Evolutionary conservation across 2,888 invertebrate genomes (phyloP), one percentile per base, ranked within the genome.

Genomic region (Tethea ocularis): DNA sequence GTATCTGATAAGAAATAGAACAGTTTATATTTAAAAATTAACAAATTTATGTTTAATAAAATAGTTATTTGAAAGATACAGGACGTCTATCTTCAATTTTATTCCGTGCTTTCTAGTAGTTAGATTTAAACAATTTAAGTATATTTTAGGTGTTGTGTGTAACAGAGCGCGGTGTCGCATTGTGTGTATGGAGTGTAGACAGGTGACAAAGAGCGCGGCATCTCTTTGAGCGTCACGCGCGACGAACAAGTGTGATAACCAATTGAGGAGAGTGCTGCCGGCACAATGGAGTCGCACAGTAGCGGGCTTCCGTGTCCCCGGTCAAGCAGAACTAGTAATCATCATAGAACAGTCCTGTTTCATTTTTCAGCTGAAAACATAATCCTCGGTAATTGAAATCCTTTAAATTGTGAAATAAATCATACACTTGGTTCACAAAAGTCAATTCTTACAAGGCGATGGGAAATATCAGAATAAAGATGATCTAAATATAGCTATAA

Each of bases 241-340:
- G 80, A 82, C 87, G 70, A 87, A 89, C 80, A 68, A 83, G 78
- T 87, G 86, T 88, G 86, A 80, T 84, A 85, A 84, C 84, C 84
- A 84, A 88, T 87, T 83, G 82, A 75, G 69, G 71, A 75, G 71
- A 63, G 58, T 64, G 62, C 57, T 60, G 61, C 56, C 59, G 62
- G 61, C 58, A 90, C 88, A 89, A 89, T 86, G 78, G 81, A 82
- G 71, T 82, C 82, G 78, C 84, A 91, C 92, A 88, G 91, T 91
- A 91, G 92, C 91, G 68, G 86, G 89, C 91, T 90, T 91, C 90
- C 88, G 91, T 86, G 84, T 84, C 79, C 69, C 73, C 59, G 60
- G 65, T 59, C 63, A 59, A 59, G 58, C 68, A 76, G 77, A 66
- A 65, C 68, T 82, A 74, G 46, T 67, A 80, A 77, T 66, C 69